Percentiles rank a stretch among this genome's conserved stretches.
These are phyloP conservation scores for Cephus rjabovi DNA, from an alignment of 2,888 invertebrate species.

Conservation along the genomic window DNA sequence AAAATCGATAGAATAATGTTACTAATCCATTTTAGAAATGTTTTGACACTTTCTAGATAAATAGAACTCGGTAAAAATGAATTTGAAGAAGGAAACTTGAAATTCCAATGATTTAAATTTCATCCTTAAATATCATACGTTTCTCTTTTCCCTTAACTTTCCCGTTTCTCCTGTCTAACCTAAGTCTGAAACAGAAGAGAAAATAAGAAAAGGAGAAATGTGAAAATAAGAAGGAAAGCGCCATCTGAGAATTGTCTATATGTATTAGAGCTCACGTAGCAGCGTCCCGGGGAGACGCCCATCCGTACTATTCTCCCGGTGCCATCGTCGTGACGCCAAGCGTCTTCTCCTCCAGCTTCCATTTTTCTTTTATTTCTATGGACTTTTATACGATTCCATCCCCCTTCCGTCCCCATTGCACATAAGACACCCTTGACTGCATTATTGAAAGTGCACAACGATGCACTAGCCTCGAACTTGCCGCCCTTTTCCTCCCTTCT, in stretches of 20 bases:
- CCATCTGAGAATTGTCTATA: neutral
- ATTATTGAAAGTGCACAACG: neutral
- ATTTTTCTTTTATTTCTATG: neutral
- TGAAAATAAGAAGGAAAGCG: neutral
- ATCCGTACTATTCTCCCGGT: neutral
- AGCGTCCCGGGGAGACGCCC: neutral
- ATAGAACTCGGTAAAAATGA: neutral
- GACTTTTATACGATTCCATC: slow-evolving; percentile 9
- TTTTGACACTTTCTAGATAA: neutral
- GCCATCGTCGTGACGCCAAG: neutral
- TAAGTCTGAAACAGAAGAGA: neutral
- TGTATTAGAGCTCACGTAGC: neutral
- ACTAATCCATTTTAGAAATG: neutral
- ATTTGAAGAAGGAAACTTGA: neutral
- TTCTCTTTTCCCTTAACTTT: neutral
- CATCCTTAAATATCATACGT: neutral
- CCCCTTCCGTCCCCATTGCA: neutral
- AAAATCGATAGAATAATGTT: neutral
- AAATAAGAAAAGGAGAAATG: neutral
- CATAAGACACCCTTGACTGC: neutral
- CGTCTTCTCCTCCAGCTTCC: neutral
- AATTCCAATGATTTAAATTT: neutral
- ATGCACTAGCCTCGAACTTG: neutral
- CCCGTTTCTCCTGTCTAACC: neutral
- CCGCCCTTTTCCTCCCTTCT: neutral